A percentile compares a stretch with the other conserved stretches of the same genome.
These are phyloP conservation scores for Lepus europaeus DNA, from an alignment of 2,113 vertebrate genomes.

Conservation along the genomic window DNA sequence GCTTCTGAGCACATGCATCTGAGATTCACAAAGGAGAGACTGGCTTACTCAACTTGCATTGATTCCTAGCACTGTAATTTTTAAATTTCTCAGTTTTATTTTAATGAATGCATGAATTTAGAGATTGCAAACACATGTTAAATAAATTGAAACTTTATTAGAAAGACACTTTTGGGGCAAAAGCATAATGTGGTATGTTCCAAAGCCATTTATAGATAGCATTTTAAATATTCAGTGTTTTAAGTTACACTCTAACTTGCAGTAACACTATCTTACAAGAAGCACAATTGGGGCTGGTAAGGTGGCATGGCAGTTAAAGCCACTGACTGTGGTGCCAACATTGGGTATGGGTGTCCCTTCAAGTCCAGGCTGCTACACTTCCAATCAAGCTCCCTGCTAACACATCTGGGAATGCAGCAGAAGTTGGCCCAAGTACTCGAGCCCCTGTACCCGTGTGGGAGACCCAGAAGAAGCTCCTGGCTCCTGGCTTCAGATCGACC, in stretches of 20 bases:
- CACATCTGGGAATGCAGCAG: no score
- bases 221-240: background rate
- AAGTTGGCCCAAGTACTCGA: no score
- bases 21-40: background rate
- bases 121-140: background rate
- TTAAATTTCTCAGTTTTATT: background rate
- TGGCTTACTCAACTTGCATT: background rate
- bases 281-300: background rate
- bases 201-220: background rate
- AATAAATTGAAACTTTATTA: slow-evolving; percentile 50
- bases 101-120: slow-evolving; percentile 31
- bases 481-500: no score
- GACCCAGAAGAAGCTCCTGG: no score
- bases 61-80: background rate
- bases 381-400: no score
- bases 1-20: background rate
- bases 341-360: no score
- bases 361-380: no score
- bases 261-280: background rate
- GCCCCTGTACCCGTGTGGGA: no score
- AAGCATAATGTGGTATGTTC: background rate
- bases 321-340: no score
- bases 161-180: background rate
- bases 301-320: no score
- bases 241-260: background rate